Evolutionary conservation across 2,888 invertebrate species (phyloP).

Genomic region (Drosophila kanekoi): DNA sequence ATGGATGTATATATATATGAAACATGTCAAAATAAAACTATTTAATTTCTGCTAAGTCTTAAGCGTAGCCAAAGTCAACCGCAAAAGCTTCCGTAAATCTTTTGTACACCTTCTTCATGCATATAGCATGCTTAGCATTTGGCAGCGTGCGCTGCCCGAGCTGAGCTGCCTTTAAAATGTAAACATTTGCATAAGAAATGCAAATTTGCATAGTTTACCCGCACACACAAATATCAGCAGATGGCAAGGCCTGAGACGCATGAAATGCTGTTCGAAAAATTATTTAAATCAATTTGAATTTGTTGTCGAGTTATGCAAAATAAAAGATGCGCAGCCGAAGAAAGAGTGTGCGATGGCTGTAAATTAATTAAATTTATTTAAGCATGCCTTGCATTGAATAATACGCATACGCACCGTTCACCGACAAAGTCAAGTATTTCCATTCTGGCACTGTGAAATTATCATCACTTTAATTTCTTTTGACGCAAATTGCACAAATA

Average conservation of each 20-base stretch:
- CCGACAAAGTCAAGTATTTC: slow-evolving; percentile 43
- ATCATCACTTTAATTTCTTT: slow-evolving; percentile 76
- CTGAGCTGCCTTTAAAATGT: slow-evolving; percentile 41
- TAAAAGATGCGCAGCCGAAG: slow-evolving; percentile 3
- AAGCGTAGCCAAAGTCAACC: slow-evolving; percentile 19
- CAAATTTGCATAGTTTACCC: slow-evolving; percentile 64
- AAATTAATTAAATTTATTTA: slow-evolving; percentile 73
- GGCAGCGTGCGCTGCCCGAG: slow-evolving; percentile 19
- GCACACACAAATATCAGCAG: slow-evolving; percentile 33
- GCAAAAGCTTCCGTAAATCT: slow-evolving; percentile 6
- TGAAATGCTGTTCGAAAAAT: slow-evolving; percentile 30
- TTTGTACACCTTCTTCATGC: slow-evolving; percentile 10
- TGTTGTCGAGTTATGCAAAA: slow-evolving; percentile 55
- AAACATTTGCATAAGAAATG: slow-evolving; percentile 66
- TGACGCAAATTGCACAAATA: slow-evolving; percentile 39
- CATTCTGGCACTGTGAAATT: slow-evolving; percentile 27
- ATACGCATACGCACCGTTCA: slow-evolving; percentile 43
- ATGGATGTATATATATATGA: no score
- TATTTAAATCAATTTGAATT: slow-evolving; percentile 65
- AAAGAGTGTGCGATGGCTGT: slow-evolving; percentile 21
- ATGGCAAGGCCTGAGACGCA: slow-evolving; percentile 3
- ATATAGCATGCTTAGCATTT: slow-evolving; percentile 18
- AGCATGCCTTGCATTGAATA: slow-evolving; percentile 17
- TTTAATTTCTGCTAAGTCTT: slow-evolving; percentile 10
- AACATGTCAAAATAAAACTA: background rate